Conservation (phyloP, 53 echinoderm and acorn worm species). For the Stichopus horrens region DNA sequence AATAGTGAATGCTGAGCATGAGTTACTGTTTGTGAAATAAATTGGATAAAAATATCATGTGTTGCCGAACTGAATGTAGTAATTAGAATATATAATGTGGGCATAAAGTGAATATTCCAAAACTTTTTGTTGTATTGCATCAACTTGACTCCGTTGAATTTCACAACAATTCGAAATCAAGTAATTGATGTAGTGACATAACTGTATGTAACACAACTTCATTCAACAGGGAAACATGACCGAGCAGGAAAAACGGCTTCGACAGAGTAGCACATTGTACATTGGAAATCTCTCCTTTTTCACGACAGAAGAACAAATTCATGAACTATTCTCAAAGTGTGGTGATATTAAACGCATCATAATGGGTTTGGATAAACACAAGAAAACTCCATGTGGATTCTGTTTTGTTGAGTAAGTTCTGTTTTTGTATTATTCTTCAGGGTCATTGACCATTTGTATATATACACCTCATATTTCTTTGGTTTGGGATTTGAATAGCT, state of each 20-base stretch:
- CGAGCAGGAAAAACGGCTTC: conserved; percentile 71
- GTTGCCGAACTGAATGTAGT: too few species aligned
- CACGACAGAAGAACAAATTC: conserved; percentile 94
- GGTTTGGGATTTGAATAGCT: too few species aligned
- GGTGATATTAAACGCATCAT: conserved; percentile 92
- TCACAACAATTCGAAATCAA: too few species aligned
- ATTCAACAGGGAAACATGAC: conserved; percentile 67
- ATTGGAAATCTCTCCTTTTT: conserved; percentile 90
- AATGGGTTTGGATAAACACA: conserved; percentile 91
- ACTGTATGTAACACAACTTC: neutral
- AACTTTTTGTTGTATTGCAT: too few species aligned
- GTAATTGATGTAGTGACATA: too few species aligned
- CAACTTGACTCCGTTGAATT: too few species aligned
- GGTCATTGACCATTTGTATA: neutral
- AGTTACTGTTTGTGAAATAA: too few species aligned
- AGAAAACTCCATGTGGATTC: conserved; percentile 95
- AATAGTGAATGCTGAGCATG: too few species aligned
- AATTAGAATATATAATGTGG: too few species aligned
- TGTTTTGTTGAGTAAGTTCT: conserved; percentile 94
- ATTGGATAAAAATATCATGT: too few species aligned
- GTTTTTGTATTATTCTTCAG: neutral
- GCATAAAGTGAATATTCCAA: too few species aligned
- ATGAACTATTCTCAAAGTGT: conserved; percentile 90
- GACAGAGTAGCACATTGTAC: conserved; percentile 69
- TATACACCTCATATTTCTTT: too few species aligned